phyloP scores from a whole-genome alignment of 1,140 invertebrate species.

The Pemphigus obesinymphae region DNA sequence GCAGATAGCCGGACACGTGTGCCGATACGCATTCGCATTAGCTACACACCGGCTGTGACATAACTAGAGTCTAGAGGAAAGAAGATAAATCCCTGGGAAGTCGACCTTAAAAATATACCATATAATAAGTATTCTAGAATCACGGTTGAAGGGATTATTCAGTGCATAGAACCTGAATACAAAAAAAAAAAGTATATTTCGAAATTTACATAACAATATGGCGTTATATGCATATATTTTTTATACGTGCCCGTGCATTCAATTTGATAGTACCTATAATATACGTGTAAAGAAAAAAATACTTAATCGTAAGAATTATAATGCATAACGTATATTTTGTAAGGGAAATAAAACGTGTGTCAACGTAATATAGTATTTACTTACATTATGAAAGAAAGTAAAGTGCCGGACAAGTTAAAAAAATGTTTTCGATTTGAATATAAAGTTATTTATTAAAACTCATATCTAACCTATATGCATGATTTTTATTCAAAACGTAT shows the following conservation, averaged over 20 bases:
- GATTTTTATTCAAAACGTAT: no score
- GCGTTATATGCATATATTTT: background rate
- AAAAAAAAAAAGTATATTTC: background rate
- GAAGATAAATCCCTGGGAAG: background rate
- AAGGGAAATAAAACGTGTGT: background rate
- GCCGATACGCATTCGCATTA: background rate
- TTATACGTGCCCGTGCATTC: background rate
- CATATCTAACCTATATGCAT: no score
- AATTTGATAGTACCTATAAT: background rate
- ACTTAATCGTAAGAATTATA: conserved; percentile 3
- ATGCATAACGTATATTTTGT: background rate
- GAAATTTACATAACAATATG: conserved; percentile 27
- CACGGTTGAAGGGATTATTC: background rate
- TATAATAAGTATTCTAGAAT: background rate
- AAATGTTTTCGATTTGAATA: background rate
- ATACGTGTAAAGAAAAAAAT: background rate
- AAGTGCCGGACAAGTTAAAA: background rate
- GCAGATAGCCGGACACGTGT: conserved; percentile 23
- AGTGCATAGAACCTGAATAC: background rate
- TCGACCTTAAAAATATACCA: background rate
- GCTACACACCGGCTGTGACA: background rate
- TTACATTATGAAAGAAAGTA: background rate
- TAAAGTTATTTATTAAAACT: background rate
- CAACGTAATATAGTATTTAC: background rate
- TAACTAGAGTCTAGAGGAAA: background rate